Conservation (phyloP, 2,888 invertebrate species). For the Heteromyza rotundicornis region DNA sequence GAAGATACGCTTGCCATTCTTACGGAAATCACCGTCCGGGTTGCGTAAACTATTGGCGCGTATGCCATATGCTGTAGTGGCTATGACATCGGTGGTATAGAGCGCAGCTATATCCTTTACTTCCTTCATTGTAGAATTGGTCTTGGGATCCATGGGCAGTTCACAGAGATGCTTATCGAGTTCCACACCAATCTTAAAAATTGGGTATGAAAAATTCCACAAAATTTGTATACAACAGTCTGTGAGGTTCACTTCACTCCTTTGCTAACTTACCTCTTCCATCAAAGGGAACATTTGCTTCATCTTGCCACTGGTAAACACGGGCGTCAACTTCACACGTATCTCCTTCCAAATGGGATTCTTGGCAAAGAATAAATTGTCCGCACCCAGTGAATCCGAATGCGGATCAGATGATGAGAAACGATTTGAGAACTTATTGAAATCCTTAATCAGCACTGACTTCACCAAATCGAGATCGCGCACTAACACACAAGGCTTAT, state of each 20-base stretch:
- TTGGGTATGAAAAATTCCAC: too few species aligned
- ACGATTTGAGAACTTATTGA: conserved; percentile 59
- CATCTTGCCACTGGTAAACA: conserved; percentile 59
- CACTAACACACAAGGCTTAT: conserved; percentile 59
- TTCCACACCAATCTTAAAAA: conserved; percentile 37
- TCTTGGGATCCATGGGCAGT: not conserved
- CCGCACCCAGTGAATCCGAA: conserved; percentile 56
- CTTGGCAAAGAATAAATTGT: conserved; percentile 60
- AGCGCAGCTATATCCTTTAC: conserved; percentile 36
- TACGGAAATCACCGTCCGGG: conserved; percentile 55
- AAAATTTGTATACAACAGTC: too few species aligned
- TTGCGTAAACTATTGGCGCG: conserved; percentile 56
- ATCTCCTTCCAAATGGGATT: conserved; percentile 62
- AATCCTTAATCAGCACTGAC: conserved; percentile 62
- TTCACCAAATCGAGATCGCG: conserved; percentile 62
- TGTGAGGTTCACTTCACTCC: too few species aligned
- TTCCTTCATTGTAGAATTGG: conserved; percentile 21
- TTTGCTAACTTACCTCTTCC: conserved; percentile 37
- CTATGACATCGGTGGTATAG: conserved; percentile 61
- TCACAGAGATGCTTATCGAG: conserved; percentile 30
- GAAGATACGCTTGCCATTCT: conserved; percentile 41
- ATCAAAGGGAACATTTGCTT: conserved; percentile 57
- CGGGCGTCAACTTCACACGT: conserved; percentile 60
- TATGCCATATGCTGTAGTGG: conserved; percentile 61
- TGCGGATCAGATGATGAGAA: conserved; percentile 41